Conservation (phyloP, 1,140 invertebrate genomes). For the Dolichoris vasculosae region DNA sequence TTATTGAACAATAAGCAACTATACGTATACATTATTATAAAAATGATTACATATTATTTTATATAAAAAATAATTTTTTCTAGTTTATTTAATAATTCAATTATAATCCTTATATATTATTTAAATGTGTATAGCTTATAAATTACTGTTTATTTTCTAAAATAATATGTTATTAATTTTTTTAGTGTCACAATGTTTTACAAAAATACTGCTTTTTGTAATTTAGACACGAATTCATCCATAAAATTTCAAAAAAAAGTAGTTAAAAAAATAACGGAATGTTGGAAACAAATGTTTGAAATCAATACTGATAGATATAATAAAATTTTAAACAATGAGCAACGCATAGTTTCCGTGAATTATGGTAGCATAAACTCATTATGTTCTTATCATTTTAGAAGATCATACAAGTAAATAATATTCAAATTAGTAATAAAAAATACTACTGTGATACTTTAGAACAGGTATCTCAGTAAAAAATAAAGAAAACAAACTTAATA, state of each 20-base stretch:
- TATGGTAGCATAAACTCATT: constrained; percentile 59
- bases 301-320: constrained; percentile 53
- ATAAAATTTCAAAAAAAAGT: constrained; percentile 36
- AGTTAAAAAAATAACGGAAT: constrained; percentile 52
- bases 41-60: no score
- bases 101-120: no score
- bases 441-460: no score
- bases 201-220: constrained; percentile 60
- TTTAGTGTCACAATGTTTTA: constrained; percentile 60
- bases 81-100: no score
- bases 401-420: constrained; percentile 55
- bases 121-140: background rate
- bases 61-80: no score
- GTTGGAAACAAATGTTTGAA: constrained; percentile 58
- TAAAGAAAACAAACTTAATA: no score
- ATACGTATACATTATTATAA: no score
- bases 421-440: background rate
- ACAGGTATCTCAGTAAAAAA: no score
- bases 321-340: constrained; percentile 56
- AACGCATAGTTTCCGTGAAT: constrained; percentile 57
- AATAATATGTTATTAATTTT: background rate
- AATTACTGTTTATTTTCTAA: background rate
- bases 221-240: constrained; percentile 50
- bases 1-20: no score
- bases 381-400: constrained; percentile 53